phyloP scores from a whole-genome alignment of 2,888 invertebrate genomes.

The Coecobrya sp. region DNA sequence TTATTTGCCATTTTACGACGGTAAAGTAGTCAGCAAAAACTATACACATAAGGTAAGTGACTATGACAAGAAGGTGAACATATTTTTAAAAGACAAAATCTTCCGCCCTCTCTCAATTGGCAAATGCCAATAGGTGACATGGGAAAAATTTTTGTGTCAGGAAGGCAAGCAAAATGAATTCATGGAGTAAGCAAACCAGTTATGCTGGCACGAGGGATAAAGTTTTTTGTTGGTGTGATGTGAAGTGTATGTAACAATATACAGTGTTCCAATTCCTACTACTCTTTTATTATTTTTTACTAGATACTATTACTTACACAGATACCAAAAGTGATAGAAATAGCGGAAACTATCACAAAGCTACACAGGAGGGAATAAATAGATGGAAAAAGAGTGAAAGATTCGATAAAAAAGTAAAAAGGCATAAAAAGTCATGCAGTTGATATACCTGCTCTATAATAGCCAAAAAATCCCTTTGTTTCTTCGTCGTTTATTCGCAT shows the following conservation, averaged over 20 bases:
- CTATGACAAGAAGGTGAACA: background rate
- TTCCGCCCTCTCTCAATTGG: slow-evolving; percentile 40
- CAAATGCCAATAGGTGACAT: slow-evolving; percentile 66
- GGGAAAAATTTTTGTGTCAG: slow-evolving; percentile 64
- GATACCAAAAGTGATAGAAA: background rate
- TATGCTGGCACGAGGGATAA: background rate
- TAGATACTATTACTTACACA: background rate
- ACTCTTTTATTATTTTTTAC: background rate
- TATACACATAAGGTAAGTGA: background rate
- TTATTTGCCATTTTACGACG: background rate
- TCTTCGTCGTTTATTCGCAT: slow-evolving; percentile 25
- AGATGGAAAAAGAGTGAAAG: slow-evolving; percentile 36
- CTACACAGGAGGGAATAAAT: slow-evolving; percentile 16
- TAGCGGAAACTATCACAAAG: slow-evolving; percentile 31
- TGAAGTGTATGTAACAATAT: slow-evolving; percentile 6
- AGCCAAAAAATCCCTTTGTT: slow-evolving; percentile 63
- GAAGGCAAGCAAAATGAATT: slow-evolving; percentile 70
- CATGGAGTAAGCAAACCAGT: slow-evolving; percentile 21
- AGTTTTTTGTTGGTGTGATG: background rate
- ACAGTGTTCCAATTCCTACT: background rate
- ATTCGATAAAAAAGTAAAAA: slow-evolving; percentile 69
- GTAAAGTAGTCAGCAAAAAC: slow-evolving; percentile 3
- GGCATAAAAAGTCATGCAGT: slow-evolving; percentile 71
- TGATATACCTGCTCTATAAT: slow-evolving; percentile 70
- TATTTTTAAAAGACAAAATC: background rate